These are phyloP conservation scores for Jaculus jaculus DNA, from an alignment of 2,113 vertebrate genomes.

Conservation along the genomic window DNA sequence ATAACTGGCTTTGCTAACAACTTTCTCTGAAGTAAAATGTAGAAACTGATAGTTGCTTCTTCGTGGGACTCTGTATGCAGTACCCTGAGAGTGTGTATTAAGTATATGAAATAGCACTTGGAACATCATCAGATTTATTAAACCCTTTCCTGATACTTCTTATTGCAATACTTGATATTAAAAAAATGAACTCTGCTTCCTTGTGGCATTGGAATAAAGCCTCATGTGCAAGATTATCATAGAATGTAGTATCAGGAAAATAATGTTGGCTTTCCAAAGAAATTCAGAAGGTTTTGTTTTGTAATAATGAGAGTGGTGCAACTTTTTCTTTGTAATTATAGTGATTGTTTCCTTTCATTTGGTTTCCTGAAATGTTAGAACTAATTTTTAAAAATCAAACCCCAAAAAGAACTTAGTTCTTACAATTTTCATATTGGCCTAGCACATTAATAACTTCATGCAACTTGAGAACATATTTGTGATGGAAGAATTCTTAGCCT, in stretches of 20 bases:
- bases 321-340: background rate
- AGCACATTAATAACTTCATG: background rate
- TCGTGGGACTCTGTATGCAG: background rate
- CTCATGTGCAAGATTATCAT: background rate
- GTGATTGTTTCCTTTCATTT: background rate
- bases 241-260: background rate
- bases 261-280: background rate
- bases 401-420: background rate
- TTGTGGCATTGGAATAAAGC: background rate
- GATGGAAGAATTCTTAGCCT: background rate
- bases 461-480: background rate
- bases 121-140: background rate
- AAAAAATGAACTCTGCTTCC: background rate
- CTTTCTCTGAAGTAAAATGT: background rate
- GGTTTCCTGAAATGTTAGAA: background rate
- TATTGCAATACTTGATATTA: background rate
- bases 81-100: background rate
- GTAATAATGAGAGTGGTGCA: background rate
- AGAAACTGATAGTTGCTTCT: background rate
- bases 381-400: constrained; percentile 16
- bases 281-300: background rate
- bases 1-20: background rate
- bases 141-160: background rate
- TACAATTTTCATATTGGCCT: background rate
- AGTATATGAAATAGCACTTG: background rate